Evolutionary conservation across 2,888 invertebrate genomes (phyloP).

Genomic region (Bunonema sp.): DNA sequence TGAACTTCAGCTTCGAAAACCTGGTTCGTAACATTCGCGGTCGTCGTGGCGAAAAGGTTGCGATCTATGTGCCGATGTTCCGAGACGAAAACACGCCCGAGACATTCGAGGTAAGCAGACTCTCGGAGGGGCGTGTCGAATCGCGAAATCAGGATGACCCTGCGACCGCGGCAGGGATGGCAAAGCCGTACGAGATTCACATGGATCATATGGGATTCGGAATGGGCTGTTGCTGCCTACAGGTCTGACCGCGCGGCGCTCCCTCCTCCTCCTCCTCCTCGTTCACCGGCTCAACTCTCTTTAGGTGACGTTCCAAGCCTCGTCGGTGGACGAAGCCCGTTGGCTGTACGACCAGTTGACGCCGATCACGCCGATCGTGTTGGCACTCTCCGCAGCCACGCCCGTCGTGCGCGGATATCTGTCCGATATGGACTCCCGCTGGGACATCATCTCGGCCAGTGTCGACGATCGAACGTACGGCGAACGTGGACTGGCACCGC

Average conservation of each 20-base stretch:
- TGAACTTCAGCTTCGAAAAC: conserved; percentile 52
- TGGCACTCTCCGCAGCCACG: conserved; percentile 88
- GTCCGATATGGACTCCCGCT: conserved; percentile 88
- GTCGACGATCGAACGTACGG: conserved; percentile 85
- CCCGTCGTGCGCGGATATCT: conserved; percentile 72
- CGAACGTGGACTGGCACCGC: conserved; percentile 63
- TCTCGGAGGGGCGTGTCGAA: not conserved
- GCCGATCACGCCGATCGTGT: conserved; percentile 88
- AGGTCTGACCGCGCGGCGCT: no score
- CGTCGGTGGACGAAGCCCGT: conserved; percentile 78
- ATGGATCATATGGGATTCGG: conserved; percentile 99
- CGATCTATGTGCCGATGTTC: conserved; percentile 81
- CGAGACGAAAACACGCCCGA: conserved; percentile 67
- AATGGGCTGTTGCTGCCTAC: conserved; percentile 68
- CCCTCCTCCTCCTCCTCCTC: no score
- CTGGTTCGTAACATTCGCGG: conserved; percentile 78
- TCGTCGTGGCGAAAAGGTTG: conserved; percentile 80
- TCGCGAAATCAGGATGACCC: no score
- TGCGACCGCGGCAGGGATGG: no score
- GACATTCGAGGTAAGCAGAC: conserved; percentile 47
- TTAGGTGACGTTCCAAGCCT: conserved; percentile 63
- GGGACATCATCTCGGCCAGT: conserved; percentile 86
- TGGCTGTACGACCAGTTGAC: conserved; percentile 90
- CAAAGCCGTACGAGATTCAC: conserved; percentile 76
- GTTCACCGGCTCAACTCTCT: conserved; percentile 43